Conservation (phyloP, 2,113 vertebrate species). For the Prunella fulvescens region DNA sequence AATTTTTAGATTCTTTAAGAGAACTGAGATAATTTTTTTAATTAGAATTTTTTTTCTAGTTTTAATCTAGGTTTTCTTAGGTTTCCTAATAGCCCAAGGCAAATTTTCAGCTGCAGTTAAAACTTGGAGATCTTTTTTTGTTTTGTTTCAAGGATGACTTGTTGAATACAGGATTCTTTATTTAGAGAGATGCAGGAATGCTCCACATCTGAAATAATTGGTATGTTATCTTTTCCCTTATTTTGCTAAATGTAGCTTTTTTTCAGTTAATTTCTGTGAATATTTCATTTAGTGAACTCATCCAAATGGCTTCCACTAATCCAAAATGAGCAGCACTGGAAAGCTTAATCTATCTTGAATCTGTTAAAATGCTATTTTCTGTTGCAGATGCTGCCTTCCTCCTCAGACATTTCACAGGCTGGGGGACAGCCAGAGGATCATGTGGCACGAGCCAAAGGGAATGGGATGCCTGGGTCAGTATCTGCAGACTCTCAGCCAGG, state of each 20-base stretch:
- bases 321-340: not conserved
- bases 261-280: not conserved
- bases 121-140: not conserved
- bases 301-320: not conserved
- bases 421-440: not conserved
- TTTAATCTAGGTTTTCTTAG: not conserved
- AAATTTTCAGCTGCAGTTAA: not conserved
- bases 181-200: not conserved
- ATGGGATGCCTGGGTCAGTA: not conserved
- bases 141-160: not conserved
- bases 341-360: not conserved
- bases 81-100: not conserved
- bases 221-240: not conserved
- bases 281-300: not conserved
- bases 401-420: not conserved
- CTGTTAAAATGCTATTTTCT: not conserved
- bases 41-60: not conserved
- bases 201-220: not conserved
- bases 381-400: constrained; percentile 9
- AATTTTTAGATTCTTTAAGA: not conserved
- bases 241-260: not conserved
- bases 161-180: not conserved
- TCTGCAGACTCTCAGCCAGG: not conserved
- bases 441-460: not conserved
- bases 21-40: not conserved